A percentile compares a stretch with the other conserved stretches of the same genome.
phyloP scores from a whole-genome alignment of 2,888 invertebrate genomes.

The Chelonus formosanus region DNA sequence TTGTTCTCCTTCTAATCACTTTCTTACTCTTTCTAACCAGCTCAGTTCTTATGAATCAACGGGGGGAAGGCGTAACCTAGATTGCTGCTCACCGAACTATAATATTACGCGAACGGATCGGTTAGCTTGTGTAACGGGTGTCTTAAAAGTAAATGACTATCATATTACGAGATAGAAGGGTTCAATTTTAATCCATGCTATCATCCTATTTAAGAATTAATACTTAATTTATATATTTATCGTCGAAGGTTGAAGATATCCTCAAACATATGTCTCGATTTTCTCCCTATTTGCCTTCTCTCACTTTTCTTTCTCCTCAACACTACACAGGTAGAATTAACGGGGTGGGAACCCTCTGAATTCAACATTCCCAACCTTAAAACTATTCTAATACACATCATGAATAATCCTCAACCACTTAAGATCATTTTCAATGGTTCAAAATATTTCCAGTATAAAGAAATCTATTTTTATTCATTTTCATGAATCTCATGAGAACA shows the following conservation, averaged over 20 bases:
- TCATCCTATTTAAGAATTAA: no score
- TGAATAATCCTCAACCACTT: no score
- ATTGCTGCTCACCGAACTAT: conserved; percentile 55
- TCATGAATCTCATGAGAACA: no score
- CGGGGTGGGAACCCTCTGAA: conserved; percentile 59
- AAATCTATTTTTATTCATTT: no score
- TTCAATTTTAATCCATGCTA: no score
- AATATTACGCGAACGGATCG: conserved; percentile 52
- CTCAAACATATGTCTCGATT: no score
- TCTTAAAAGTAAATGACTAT: conserved; percentile 18
- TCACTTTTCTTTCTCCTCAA: conserved; percentile 26
- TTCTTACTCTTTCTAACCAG: neutral
- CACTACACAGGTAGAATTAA: conserved; percentile 47
- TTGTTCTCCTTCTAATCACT: no score
- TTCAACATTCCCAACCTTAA: conserved; percentile 56
- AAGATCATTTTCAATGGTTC: no score
- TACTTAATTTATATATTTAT: neutral
- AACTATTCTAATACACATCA: no score
- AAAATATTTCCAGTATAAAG: no score
- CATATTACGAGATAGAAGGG: neutral
- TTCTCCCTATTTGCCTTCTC: conserved; percentile 23
- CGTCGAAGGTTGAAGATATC: neutral
- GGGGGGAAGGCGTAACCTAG: conserved; percentile 54
- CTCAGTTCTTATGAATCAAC: conserved; percentile 46
- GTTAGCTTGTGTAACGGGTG: conserved; percentile 48